These are phyloP conservation scores for Irena cyanogastra DNA, from an alignment of 2,113 vertebrate genomes.

Conservation along the genomic window DNA sequence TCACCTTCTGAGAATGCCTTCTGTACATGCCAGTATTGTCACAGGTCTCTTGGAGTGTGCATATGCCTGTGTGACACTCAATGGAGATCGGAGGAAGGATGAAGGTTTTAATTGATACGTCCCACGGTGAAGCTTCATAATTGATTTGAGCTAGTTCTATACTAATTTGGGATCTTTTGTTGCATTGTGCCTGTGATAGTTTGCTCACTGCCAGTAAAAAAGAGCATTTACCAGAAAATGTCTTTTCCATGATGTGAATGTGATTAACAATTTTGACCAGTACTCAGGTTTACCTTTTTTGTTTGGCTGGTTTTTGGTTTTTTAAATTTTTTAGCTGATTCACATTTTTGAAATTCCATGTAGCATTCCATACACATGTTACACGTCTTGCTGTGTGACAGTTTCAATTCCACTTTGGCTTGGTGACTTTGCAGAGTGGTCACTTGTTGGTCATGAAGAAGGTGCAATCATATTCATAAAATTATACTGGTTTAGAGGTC, in stretches of 20 bases:
- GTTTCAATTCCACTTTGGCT: not conserved
- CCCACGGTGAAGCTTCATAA: not conserved
- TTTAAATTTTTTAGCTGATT: not conserved
- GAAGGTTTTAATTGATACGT: not conserved
- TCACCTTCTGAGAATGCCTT: not conserved
- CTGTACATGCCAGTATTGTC: not conserved
- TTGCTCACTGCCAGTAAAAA: not conserved
- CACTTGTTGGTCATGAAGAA: not conserved
- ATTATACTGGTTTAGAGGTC: not conserved
- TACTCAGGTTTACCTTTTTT: not conserved
- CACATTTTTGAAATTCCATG: not conserved
- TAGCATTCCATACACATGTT: not conserved
- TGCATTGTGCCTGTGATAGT: not conserved
- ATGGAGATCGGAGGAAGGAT: rapidly evolving
- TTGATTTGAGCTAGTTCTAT: not conserved
- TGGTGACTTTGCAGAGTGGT: not conserved
- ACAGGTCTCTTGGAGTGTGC: not conserved
- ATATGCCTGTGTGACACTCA: not conserved
- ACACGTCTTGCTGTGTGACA: not conserved
- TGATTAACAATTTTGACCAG: not conserved
- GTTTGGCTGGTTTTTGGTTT: not conserved
- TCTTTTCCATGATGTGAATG: not conserved
- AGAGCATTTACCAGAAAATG: not conserved
- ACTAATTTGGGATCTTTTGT: not conserved
- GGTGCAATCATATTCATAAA: not conserved